Conservation (phyloP, 2,797 vertebrate species). For the Liasis olivaceus region DNA sequence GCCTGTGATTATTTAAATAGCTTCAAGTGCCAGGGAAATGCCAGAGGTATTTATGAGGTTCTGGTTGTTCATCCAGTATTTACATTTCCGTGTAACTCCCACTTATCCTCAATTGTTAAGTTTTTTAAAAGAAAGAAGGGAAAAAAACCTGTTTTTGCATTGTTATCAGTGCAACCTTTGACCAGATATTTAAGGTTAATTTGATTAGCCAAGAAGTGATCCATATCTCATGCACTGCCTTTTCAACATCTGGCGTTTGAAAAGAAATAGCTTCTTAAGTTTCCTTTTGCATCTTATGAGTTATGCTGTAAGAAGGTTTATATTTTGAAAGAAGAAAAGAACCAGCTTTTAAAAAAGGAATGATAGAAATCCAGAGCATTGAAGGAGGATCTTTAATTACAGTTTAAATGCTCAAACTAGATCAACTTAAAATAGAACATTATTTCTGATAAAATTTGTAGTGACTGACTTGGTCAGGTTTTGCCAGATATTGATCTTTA, state of each 20-base stretch:
- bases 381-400: neutral
- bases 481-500: neutral
- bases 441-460: neutral
- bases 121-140: constrained; percentile 9
- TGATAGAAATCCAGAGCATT: neutral
- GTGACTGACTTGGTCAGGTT: neutral
- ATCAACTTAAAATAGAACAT: neutral
- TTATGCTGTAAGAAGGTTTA: neutral
- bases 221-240: neutral
- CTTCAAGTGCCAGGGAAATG: constrained; percentile 61
- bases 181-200: neutral
- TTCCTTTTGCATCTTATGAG: neutral
- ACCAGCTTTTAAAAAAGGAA: neutral
- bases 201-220: constrained; percentile 7
- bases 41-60: constrained; percentile 67
- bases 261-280: neutral
- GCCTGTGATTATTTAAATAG: constrained; percentile 64
- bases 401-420: neutral
- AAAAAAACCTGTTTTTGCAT: neutral
- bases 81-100: neutral
- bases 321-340: neutral
- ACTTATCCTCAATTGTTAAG: constrained; percentile 11
- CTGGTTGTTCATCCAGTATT: constrained; percentile 56
- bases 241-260: neutral
- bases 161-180: neutral